These are phyloP conservation scores for Choloepus hoffmanni DNA, from an alignment of 2,113 vertebrate genomes.

Conservation along the genomic window DNA sequence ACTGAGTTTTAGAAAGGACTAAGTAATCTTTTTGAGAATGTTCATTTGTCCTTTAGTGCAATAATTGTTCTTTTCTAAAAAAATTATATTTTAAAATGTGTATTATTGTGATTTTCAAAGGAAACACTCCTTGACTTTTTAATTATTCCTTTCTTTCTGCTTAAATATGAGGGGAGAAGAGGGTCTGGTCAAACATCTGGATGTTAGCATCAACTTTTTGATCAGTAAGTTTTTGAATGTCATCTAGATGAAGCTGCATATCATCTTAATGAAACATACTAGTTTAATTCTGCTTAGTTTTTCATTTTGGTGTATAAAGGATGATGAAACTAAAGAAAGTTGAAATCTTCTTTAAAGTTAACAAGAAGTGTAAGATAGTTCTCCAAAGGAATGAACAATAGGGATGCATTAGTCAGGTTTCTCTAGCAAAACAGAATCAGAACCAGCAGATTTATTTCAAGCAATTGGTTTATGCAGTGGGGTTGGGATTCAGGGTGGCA, in stretches of 20 bases:
- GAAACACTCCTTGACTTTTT: not conserved
- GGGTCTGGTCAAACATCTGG: not conserved
- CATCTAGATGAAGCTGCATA: not conserved
- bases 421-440: too few species aligned
- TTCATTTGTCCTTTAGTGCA: not conserved
- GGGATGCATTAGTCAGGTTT: too few species aligned
- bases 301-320: not conserved
- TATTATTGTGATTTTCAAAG: not conserved
- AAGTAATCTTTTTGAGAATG: not conserved
- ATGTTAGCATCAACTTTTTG: not conserved
- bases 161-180: not conserved
- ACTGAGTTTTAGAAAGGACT: not conserved
- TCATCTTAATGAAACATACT: constrained; percentile 5
- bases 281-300: not conserved
- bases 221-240: not conserved
- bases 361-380: not conserved
- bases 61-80: not conserved
- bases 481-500: too few species aligned
- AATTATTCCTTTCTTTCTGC: not conserved
- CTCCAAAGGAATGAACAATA: not conserved
- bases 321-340: not conserved
- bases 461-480: too few species aligned
- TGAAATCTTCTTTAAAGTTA: not conserved
- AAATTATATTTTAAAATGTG: not conserved
- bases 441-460: too few species aligned